Evolutionary conservation across 2,888 invertebrate species (phyloP).

Genomic region (Drosophila macrospina): DNA sequence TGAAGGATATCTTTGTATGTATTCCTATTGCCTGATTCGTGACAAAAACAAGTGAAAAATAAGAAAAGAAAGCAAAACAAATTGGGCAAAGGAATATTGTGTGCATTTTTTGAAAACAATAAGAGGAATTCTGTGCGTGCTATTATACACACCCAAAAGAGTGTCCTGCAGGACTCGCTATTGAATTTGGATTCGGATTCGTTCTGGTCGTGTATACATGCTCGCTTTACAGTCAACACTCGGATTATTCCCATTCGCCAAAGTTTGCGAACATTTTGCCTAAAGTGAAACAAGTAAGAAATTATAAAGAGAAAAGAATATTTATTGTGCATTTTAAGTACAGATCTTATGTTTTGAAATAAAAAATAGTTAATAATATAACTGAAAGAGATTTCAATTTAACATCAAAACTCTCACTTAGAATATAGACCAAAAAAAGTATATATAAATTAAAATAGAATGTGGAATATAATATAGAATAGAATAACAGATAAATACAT

Average conservation of each 20-base stretch:
- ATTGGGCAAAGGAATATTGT: constrained; percentile 21
- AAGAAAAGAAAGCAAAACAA: constrained; percentile 7
- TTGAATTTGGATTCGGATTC: constrained; percentile 30
- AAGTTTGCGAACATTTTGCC: constrained; percentile 33
- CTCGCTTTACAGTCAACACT: constrained; percentile 34
- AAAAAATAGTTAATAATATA: no score
- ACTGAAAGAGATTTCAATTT: no score
- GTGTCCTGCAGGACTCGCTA: constrained; percentile 66
- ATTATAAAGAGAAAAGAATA: no score
- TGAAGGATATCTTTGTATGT: constrained; percentile 41
- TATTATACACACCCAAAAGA: constrained; percentile 64
- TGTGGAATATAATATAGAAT: no score
- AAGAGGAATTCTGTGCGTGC: constrained; percentile 53
- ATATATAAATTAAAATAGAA: no score
- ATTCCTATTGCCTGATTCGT: constrained; percentile 41
- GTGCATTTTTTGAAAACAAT: constrained; percentile 27
- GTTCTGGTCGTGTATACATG: constrained; percentile 26
- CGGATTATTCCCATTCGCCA: constrained; percentile 62
- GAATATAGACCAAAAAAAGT: no score
- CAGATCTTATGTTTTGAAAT: no score
- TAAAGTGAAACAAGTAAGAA: constrained; percentile 60
- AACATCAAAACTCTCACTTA: neutral
- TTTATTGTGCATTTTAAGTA: no score
- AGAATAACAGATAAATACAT: neutral
- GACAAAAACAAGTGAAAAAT: constrained; percentile 21